Evolutionary conservation across 2,888 invertebrate genomes (phyloP).

Genomic region (Orchesella flavescens): DNA sequence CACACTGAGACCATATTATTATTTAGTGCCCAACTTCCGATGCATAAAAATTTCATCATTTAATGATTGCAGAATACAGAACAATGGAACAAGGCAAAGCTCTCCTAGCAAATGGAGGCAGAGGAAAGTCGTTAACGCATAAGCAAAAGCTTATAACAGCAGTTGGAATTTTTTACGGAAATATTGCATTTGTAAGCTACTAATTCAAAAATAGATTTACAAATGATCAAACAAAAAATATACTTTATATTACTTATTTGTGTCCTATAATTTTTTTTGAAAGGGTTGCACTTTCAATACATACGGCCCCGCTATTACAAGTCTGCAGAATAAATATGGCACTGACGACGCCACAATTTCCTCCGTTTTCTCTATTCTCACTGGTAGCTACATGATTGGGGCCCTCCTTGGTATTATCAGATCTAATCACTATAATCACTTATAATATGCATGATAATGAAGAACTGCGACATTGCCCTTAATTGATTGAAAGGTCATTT

Average conservation of each 20-base stretch:
- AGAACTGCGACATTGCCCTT: too few species aligned
- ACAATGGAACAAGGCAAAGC: neutral
- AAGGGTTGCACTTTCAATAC: conserved; percentile 63
- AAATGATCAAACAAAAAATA: neutral
- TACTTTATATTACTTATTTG: neutral
- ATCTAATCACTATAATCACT: neutral
- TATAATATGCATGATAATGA: neutral
- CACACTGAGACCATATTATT: too few species aligned
- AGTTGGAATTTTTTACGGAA: conserved; percentile 20
- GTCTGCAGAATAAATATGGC: conserved; percentile 57
- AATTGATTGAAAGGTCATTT: too few species aligned
- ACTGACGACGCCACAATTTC: conserved; percentile 61
- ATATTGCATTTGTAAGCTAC: conserved; percentile 24
- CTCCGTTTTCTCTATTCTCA: conserved; percentile 54
- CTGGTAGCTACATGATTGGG: conserved; percentile 48
- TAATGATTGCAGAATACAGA: neutral
- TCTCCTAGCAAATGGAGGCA: neutral
- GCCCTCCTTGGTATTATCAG: conserved; percentile 51
- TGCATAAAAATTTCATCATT: too few species aligned
- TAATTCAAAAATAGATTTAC: neutral
- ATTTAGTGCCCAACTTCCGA: too few species aligned
- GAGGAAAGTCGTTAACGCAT: neutral
- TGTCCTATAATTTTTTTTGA: conserved; percentile 15
- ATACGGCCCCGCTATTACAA: conserved; percentile 56
- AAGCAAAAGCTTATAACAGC: conserved; percentile 17